phyloP scores from a whole-genome alignment of 2,888 invertebrate genomes.

The Amiota mariae region DNA sequence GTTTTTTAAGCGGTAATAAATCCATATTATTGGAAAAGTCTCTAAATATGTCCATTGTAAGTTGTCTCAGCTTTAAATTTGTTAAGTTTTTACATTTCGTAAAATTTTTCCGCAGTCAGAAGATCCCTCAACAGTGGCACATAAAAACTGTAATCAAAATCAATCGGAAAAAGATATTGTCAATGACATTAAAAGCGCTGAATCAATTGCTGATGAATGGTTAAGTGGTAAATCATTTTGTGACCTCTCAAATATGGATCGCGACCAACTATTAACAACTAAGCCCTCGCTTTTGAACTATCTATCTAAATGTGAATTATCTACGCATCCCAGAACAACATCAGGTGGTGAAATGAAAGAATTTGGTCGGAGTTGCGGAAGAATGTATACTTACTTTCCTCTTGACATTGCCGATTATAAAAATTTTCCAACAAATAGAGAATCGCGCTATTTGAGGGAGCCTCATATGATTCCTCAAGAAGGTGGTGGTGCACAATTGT shows the following conservation, averaged over 20 bases:
- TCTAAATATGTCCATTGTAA: no score
- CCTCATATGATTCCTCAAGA: no score
- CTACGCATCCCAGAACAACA: background rate
- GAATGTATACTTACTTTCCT: background rate
- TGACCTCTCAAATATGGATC: background rate
- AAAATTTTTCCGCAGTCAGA: no score
- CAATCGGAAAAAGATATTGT: no score
- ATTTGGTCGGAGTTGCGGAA: background rate
- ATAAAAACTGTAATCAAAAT: no score
- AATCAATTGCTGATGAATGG: background rate
- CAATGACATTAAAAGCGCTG: no score
- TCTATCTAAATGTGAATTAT: background rate
- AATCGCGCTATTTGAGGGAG: no score
- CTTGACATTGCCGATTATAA: background rate
- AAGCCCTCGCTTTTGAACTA: background rate
- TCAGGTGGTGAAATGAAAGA: background rate
- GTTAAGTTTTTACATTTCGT: no score
- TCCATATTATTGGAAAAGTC: background rate
- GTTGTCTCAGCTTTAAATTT: no score
- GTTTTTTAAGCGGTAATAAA: background rate
- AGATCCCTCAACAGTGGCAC: no score
- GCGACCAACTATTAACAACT: background rate
- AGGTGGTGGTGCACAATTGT: no score
- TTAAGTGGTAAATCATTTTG: background rate
- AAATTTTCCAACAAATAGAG: no score